Percentiles rank a stretch among this genome's conserved stretches.
Evolutionary conservation across 1,140 invertebrate species (phyloP).

Genomic region (Drosophila setifemur): DNA sequence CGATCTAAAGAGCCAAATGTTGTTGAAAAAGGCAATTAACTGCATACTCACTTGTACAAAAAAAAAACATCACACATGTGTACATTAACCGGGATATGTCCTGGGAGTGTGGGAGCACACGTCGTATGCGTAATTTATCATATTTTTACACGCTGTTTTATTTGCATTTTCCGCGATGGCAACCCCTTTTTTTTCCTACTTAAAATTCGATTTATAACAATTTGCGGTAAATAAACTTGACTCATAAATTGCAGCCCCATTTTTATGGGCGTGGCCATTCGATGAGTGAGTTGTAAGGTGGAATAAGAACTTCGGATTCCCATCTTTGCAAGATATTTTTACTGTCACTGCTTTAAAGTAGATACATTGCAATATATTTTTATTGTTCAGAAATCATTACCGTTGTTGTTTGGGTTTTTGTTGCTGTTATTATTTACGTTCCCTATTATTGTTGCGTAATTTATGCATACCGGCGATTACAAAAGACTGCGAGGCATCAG

Average conservation of each 20-base stretch:
- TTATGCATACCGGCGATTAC: constrained; percentile 52
- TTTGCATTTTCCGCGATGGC: constrained; percentile 45
- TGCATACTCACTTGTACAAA: constrained; percentile 24
- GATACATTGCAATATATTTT: constrained; percentile 23
- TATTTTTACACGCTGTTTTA: constrained; percentile 61
- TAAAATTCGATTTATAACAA: constrained; percentile 76
- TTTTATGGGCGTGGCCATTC: constrained; percentile 7
- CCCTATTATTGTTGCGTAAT: constrained; percentile 61
- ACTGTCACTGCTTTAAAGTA: constrained; percentile 42
- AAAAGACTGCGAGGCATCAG: background rate
- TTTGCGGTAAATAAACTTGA: constrained; percentile 72
- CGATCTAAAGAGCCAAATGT: constrained; percentile 45
- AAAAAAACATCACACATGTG: too few relatives aligned
- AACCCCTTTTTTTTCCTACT: constrained; percentile 36
- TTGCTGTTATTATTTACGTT: constrained; percentile 20
- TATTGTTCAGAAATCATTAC: constrained; percentile 19
- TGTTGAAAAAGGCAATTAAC: constrained; percentile 66
- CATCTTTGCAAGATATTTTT: constrained; percentile 34
- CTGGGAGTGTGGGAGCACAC: too few relatives aligned
- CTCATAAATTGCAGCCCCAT: constrained; percentile 54
- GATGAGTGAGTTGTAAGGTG: background rate
- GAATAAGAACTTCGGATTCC: background rate
- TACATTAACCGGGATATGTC: too few relatives aligned
- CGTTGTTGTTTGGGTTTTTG: too few relatives aligned
- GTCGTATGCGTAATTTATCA: constrained; percentile 70